Evolutionary conservation across 64 coral and sea anemone genomes (phyloP), one percentile per base, ranked within the genome.

Genomic region (Acropora yongei): DNA sequence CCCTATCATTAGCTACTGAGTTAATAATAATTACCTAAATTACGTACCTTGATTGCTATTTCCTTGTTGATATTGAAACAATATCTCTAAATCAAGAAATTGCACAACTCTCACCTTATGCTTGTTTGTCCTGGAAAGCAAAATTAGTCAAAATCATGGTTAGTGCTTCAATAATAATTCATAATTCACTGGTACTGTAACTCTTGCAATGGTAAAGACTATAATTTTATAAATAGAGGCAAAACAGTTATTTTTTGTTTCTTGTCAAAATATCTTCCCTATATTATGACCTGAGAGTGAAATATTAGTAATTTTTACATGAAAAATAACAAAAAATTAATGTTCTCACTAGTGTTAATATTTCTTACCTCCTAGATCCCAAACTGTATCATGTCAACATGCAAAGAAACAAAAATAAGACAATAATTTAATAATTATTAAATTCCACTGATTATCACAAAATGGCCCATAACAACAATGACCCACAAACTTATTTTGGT

Each of bases 331-430:
- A 4, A 68, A 68, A 68, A 18, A 11, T 72, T n/a, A n/a, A 30
- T 30, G 30, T 30, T 30, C 30, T 30, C 30, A 44, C 8, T 58
- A 16, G 43, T 16, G 14, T 41, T 5, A 17, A 48, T 3, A 12
- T 30, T 49, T 79, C 91, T 95, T 83, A 98, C 96, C 96, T 98
- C 96, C 96, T 63, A 95, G 79, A 76, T 98, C 96, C 96, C 96
- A 98, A 40, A 98, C 96, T 98, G 78, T 72, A 42, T 49, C 30
- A 71, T 47, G 8, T 84, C 20, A 11, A 83, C 4, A 78, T 42
- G 57, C 57, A 80, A 88, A 83, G 57, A 47, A 9, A 57, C 13
- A n/a, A 76, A 10, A 39, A 58, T 12, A 65, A 44, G 42, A 39
- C 6, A 68, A 44, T 14, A 16, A 43, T 20, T 84, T 20, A 57